Evolutionary conservation across 2,113 vertebrate species (phyloP).

Genomic region (Amazona vittata): DNA sequence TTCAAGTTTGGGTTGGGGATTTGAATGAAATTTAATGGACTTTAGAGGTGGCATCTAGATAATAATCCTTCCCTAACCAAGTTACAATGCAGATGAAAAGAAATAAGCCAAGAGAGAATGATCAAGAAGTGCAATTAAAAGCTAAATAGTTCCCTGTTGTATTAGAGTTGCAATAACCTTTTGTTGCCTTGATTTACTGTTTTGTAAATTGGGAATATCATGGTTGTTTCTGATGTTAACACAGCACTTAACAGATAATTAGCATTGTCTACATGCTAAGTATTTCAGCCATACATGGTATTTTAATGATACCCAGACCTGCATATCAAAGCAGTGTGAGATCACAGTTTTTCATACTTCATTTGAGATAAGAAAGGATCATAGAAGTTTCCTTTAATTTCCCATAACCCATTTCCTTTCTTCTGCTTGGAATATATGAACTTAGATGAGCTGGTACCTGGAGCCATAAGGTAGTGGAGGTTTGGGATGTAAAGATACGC

Average conservation of each 20-base stretch:
- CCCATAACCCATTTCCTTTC: not conserved
- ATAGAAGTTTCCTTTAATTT: not conserved
- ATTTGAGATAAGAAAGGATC: not conserved
- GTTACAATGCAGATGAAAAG: not conserved
- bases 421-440: not conserved
- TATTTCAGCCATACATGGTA: not conserved
- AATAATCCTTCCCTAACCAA: not conserved
- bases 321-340: not conserved
- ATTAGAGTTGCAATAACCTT: slow-evolving; percentile 31
- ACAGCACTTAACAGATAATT: slow-evolving; percentile 33
- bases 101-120: slow-evolving; percentile 19
- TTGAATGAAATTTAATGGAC: not conserved
- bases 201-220: slow-evolving; percentile 51
- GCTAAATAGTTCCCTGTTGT: not conserved
- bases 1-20: not conserved
- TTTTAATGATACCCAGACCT: not conserved
- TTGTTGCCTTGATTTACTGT: slow-evolving; percentile 41
- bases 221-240: slow-evolving; percentile 21
- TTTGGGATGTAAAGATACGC: not conserved
- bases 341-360: not conserved
- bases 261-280: slow-evolving; percentile 16
- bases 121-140: slow-evolving; percentile 31
- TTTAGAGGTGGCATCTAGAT: not conserved
- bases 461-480: not conserved
- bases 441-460: not conserved